A percentile compares a stretch with the other conserved stretches of the same genome.
Conservation (phyloP, 2,113 vertebrate species). For the Anguilla rostrata region DNA sequence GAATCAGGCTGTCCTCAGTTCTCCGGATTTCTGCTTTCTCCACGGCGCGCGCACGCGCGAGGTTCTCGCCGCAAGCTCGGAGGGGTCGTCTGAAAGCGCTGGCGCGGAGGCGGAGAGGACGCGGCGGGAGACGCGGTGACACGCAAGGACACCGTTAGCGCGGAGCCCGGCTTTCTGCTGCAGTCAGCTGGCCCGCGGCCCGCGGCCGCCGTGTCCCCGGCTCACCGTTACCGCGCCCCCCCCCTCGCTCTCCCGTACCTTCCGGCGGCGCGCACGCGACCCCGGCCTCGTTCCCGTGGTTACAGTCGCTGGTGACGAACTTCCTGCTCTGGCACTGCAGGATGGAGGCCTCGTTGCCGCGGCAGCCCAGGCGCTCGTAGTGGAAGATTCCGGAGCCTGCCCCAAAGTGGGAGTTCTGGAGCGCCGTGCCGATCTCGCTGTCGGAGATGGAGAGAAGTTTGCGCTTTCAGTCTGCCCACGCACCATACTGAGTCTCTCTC, state of each 20-base stretch:
- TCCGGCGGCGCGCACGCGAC: constrained; percentile 73
- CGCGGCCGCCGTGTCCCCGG: background rate
- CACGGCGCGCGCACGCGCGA: background rate
- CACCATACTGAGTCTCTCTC: background rate
- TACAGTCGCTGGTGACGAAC: constrained; percentile 66
- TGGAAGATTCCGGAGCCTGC: constrained; percentile 68
- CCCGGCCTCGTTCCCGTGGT: constrained; percentile 69
- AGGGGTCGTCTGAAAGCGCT: background rate
- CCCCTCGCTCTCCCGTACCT: constrained; percentile 60
- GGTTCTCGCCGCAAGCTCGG: too few species aligned
- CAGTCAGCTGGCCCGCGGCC: background rate
- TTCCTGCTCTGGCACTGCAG: constrained; percentile 71
- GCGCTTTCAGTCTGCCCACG: background rate
- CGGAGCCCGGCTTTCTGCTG: background rate
- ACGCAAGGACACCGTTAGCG: background rate
- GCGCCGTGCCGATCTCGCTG: constrained; percentile 78
- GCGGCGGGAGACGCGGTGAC: background rate
- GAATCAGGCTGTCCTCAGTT: too few species aligned
- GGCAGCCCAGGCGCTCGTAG: constrained; percentile 78
- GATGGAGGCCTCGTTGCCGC: constrained; percentile 76
- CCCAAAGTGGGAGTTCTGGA: constrained; percentile 63
- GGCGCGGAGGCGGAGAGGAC: background rate
- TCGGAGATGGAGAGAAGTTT: constrained; percentile 30
- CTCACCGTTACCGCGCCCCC: too few species aligned
- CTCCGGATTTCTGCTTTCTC: background rate